Base-by-base conservation (phyloP, 1,140 invertebrate species). In the honey bee (Apis mellifera) region DNA sequence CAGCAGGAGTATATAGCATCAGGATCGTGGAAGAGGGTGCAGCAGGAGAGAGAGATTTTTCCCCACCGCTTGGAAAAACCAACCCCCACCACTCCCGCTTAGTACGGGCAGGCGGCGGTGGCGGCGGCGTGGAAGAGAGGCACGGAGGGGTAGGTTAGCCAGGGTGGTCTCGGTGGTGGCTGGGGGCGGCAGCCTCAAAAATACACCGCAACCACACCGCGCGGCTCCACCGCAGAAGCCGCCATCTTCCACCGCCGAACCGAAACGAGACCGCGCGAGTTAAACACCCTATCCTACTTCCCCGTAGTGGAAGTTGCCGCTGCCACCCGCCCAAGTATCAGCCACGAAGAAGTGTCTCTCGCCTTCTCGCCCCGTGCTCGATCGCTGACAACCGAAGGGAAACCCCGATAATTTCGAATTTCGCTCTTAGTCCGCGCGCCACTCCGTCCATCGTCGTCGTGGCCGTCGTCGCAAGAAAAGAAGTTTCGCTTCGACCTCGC, bases 181-280 rank as follows among this genome's bases (percentile, higher is more conserved):
- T 89, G 93, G 92, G 92, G 93, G 93, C 93, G 93, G 94, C 91
- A 93, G 93, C 93, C 93, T 94, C 93, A 94, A 94, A 94, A 94
- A 94, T 94, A 94, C 92, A 94, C 93, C 93, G 94, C 93, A 94
- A 94, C 94, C 93, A 94, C 92, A 94, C 93, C 93, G 93, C 92
- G 92, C 92, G 93, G 93, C 90, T 94, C 93, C 90, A 94, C 94
- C 94, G 92, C 93, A 94, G 93, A 93, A 94, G 94, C 94, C 94
- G 92, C 93, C 93, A 93, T 93, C 92, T 93, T 93, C 93, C 92
- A 93, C 93, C 92, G 92, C 90, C 89, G 90, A 91, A 93, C 92
- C 90, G 89, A 92, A 94, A 93, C 93, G 92, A 92, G 92, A 93
- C 92, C 93, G 92, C 92, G 92, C 90, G 92, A 91, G 91, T 93